A percentile compares a stretch with the other conserved stretches of the same genome.
These are phyloP conservation scores for Falco punctatus DNA, from an alignment of 2,113 vertebrate species.

Conservation along the genomic window DNA sequence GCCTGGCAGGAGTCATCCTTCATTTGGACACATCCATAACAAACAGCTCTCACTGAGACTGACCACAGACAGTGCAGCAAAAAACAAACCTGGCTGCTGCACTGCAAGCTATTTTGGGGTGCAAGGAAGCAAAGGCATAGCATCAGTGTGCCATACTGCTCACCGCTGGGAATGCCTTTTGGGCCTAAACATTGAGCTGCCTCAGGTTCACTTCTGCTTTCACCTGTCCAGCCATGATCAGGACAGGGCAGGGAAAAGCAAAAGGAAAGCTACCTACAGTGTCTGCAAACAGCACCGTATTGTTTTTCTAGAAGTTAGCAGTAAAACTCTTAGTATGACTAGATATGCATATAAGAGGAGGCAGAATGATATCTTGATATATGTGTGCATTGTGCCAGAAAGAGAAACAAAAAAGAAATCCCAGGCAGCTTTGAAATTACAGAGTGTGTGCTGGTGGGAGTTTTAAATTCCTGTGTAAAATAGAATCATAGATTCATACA, in stretches of 20 bases:
- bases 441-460: background rate
- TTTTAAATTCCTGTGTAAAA: slow-evolving; percentile 39
- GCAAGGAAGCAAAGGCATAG: background rate
- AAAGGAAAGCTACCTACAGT: background rate
- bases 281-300: background rate
- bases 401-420: background rate
- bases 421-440: slow-evolving; percentile 2
- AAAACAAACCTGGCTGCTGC: background rate
- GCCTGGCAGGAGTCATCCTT: slow-evolving; percentile 22
- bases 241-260: background rate
- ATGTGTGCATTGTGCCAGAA: background rate
- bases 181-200: background rate
- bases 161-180: background rate
- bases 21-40: slow-evolving; percentile 1
- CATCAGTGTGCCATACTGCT: background rate
- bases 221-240: background rate
- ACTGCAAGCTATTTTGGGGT: background rate
- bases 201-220: background rate
- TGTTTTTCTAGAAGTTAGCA: background rate
- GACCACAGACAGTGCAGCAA: background rate
- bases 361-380: background rate
- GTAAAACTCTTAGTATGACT: background rate
- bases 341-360: background rate
- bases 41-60: slow-evolving; percentile 14
- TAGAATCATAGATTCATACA: too few relatives aligned